Percentiles rank a stretch among this genome's conserved stretches.
phyloP scores from a whole-genome alignment of 1,140 invertebrate species.

The Thaumatotibia leucotreta region DNA sequence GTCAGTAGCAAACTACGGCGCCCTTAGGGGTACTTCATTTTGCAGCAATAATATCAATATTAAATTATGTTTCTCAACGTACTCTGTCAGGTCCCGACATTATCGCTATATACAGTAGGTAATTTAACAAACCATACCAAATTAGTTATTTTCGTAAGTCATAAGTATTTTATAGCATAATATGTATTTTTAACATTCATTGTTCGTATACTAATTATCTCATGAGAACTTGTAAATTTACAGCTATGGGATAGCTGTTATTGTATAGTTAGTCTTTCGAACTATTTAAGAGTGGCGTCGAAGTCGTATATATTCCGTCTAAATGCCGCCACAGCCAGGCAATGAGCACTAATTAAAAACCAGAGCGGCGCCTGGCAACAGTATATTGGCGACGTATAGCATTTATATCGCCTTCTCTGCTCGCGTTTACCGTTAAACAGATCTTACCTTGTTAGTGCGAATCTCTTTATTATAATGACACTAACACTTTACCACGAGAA shows the following conservation, averaged over 20 bases:
- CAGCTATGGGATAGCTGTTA: background rate
- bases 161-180: no score
- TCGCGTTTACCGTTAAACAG: constrained; percentile 2
- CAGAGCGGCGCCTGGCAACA: constrained; percentile 9
- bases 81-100: no score
- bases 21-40: no score
- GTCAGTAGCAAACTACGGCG: no score
- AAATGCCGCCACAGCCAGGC: background rate
- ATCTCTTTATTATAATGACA: background rate
- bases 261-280: background rate
- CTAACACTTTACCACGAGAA: background rate
- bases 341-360: constrained; percentile 13
- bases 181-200: no score
- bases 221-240: background rate
- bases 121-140: no score
- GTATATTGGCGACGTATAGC: constrained; percentile 12
- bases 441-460: constrained; percentile 3
- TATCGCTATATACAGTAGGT: no score
- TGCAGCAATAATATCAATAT: no score
- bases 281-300: background rate
- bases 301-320: background rate
- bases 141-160: no score
- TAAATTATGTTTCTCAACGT: no score
- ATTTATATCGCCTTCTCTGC: constrained; percentile 12
- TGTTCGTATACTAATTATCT: background rate